Conservation (phyloP, 1,140 invertebrate species). For the Asobara japonica region DNA sequence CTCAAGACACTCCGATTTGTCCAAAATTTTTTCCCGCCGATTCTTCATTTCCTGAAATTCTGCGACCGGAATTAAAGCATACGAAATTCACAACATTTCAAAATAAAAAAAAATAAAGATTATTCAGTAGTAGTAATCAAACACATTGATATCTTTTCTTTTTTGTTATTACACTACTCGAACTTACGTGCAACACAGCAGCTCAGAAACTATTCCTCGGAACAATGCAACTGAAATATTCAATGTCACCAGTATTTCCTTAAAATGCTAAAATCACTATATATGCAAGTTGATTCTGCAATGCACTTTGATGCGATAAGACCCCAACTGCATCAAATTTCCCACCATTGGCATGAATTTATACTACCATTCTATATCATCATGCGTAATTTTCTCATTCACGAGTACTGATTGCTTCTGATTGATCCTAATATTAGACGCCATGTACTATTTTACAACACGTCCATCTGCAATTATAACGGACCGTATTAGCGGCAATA, state of each 20-base stretch:
- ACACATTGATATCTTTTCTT: no score
- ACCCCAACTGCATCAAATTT: neutral
- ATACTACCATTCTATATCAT: constrained; percentile 7
- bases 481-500: neutral
- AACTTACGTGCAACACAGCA: neutral
- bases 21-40: constrained; percentile 52
- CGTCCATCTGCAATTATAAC: neutral
- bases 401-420: constrained; percentile 34
- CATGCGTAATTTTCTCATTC: constrained; percentile 19
- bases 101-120: no score
- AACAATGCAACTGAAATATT: no score
- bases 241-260: neutral
- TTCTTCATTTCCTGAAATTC: no score
- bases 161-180: no score
- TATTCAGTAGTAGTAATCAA: no score
- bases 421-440: constrained; percentile 29
- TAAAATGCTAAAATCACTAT: no score
- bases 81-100: no score
- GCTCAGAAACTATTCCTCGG: no score
- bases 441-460: neutral
- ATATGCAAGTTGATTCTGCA: neutral
- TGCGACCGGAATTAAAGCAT: no score
- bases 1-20: constrained; percentile 68
- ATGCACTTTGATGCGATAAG: neutral
- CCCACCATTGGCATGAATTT: constrained; percentile 22